These are phyloP conservation scores for Rapana venosa DNA, from an alignment of 2,888 invertebrate genomes.

Conservation along the genomic window DNA sequence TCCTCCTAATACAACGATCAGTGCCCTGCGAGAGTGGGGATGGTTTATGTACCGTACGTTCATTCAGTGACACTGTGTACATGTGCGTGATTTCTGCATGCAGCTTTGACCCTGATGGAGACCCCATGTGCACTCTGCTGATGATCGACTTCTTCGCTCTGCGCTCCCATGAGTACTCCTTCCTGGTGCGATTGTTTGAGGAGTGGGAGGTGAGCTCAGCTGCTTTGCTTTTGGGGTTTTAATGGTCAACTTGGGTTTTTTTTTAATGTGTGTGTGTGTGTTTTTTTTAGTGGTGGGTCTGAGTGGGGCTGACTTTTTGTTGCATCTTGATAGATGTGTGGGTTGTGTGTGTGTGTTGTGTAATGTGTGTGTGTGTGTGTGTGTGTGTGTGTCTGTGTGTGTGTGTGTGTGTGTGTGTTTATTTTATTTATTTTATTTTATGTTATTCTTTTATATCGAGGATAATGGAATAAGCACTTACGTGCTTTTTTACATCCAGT, in stretches of 20 bases:
- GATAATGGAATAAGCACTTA: no score
- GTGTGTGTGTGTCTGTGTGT: no score
- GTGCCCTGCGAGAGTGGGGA: background rate
- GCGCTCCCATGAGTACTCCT: conserved; percentile 85
- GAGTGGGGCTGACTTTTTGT: no score
- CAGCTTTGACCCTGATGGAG: conserved; percentile 76
- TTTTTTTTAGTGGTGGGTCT: background rate
- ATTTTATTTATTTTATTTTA: no score
- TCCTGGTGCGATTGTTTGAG: conserved; percentile 82
- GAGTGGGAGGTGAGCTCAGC: conserved; percentile 76
- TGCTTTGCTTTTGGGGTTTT: background rate
- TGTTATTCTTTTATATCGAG: no score
- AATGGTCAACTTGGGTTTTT: background rate
- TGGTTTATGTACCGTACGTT: background rate
- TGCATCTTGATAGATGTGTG: no score
- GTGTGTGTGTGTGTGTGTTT: no score
- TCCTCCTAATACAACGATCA: conserved; percentile 2
- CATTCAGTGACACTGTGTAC: no score
- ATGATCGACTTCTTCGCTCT: conserved; percentile 91
- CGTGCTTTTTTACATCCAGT: no score
- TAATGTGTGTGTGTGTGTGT: background rate
- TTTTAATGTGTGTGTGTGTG: background rate
- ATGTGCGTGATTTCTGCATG: conserved; percentile 41
- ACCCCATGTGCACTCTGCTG: conserved; percentile 81
- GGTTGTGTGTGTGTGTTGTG: background rate